Evolutionary conservation across 2,888 invertebrate species (phyloP).

Genomic region (Desoria tigrina): DNA sequence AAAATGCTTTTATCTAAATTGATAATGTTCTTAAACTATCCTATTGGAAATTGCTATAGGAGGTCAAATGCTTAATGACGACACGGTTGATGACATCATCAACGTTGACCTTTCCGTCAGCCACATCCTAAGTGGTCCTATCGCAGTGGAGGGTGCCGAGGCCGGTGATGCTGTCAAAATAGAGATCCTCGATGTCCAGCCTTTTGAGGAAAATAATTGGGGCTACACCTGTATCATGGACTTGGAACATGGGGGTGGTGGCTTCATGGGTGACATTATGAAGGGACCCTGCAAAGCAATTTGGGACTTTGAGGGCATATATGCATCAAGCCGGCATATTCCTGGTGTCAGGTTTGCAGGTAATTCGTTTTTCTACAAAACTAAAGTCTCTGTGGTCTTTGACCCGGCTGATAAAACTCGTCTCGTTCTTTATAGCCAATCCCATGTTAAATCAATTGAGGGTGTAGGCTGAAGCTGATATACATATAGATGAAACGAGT

Average conservation of each 20-base stretch:
- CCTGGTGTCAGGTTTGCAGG: constrained; percentile 43
- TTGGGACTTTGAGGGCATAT: constrained; percentile 48
- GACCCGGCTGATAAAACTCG: too few species aligned
- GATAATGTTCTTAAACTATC: too few species aligned
- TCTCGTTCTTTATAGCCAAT: too few species aligned
- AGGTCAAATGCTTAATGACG: constrained; percentile 42
- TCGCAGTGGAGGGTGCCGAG: constrained; percentile 40
- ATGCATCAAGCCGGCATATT: constrained; percentile 44
- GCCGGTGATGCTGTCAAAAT: constrained; percentile 46
- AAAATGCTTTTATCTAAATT: too few species aligned
- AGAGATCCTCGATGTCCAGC: constrained; percentile 42
- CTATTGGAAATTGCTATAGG: too few species aligned
- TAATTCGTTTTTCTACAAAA: too few species aligned
- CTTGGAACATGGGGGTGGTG: constrained; percentile 20
- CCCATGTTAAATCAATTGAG: too few species aligned
- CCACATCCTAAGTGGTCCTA: constrained; percentile 43
- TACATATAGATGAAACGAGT: too few species aligned
- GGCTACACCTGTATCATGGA: constrained; percentile 26
- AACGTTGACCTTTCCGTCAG: constrained; percentile 27
- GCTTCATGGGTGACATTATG: constrained; percentile 26
- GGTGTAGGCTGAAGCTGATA: too few species aligned
- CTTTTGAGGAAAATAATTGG: constrained; percentile 34
- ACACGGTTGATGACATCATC: constrained; percentile 32
- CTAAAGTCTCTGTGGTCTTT: too few species aligned
- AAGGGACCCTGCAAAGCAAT: constrained; percentile 37